A percentile compares a stretch with the other conserved stretches of the same genome.
Evolutionary conservation across 1,140 invertebrate genomes (phyloP).

Genomic region (Bombyx mori): DNA sequence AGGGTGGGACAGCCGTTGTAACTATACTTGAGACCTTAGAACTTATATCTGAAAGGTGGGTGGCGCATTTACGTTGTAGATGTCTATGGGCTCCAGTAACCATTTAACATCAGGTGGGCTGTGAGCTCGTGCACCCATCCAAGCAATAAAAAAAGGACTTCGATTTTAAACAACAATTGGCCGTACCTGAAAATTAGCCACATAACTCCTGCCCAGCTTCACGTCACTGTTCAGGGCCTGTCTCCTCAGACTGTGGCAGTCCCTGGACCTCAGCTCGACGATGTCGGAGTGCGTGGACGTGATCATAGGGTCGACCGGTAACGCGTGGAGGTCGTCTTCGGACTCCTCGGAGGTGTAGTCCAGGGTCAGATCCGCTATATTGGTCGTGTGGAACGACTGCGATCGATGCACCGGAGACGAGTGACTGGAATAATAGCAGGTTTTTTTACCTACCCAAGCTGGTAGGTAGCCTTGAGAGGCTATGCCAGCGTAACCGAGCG

Average conservation of each 20-base stretch:
- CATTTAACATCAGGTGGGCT: too few species aligned
- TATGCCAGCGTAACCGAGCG: too few species aligned
- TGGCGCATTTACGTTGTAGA: too few species aligned
- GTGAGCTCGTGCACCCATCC: too few species aligned
- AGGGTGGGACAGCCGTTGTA: too few species aligned
- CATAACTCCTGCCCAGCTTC: slow-evolving; percentile 46
- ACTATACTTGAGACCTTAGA: too few species aligned
- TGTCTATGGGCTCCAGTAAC: too few species aligned
- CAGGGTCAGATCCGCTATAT: slow-evolving; percentile 46
- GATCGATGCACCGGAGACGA: slow-evolving; percentile 67
- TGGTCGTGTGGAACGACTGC: slow-evolving; percentile 61
- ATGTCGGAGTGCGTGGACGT: slow-evolving; percentile 57
- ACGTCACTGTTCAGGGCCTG: slow-evolving; percentile 44
- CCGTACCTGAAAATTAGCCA: slow-evolving; percentile 53
- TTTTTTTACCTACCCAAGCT: too few species aligned
- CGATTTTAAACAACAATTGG: too few species aligned
- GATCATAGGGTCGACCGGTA: slow-evolving; percentile 52
- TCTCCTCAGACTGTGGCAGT: slow-evolving; percentile 31
- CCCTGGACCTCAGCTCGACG: slow-evolving; percentile 35
- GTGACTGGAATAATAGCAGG: slow-evolving; percentile 36
- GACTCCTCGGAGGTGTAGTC: slow-evolving; percentile 56
- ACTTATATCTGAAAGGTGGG: too few species aligned
- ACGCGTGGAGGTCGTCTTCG: slow-evolving; percentile 33
- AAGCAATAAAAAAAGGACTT: too few species aligned
- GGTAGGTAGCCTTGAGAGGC: too few species aligned